Evolutionary conservation across 23 tunicate species (phyloP).

Genomic region (Ascidia mentula): DNA sequence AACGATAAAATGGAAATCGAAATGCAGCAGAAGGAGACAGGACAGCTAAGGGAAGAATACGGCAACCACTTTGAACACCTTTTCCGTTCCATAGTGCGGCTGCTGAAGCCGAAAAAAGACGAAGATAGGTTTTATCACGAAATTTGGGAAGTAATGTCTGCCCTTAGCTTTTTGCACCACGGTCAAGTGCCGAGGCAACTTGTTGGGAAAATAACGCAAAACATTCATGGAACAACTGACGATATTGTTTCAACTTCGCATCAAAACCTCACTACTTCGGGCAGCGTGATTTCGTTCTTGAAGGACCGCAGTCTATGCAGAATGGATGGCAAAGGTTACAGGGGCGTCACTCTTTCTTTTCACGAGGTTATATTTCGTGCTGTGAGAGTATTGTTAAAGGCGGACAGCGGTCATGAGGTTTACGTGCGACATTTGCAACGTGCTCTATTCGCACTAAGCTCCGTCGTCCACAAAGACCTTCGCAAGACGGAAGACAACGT

Average conservation of each 20-base stretch:
- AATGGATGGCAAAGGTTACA: not conserved
- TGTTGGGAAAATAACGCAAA: not conserved
- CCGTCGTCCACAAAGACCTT: constrained; percentile 18
- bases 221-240: not conserved
- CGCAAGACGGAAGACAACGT: constrained; percentile 17
- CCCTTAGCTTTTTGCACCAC: constrained; percentile 6
- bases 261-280: not conserved
- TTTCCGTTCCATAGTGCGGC: constrained; percentile 7
- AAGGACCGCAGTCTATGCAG: constrained; percentile 13
- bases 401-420: not conserved
- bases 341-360: not conserved
- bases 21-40: not conserved
- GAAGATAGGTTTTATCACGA: not conserved
- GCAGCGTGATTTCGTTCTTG: constrained; percentile 10
- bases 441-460: not conserved
- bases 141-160: constrained; percentile 10
- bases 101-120: constrained; percentile 7
- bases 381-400: constrained; percentile 5
- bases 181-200: not conserved
- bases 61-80: constrained; percentile 17
- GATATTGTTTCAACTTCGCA: not conserved
- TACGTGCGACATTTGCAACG: not conserved
- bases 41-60: constrained; percentile 18
- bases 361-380: constrained; percentile 19
- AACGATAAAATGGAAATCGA: not conserved